Evolutionary conservation across 2,888 invertebrate genomes (phyloP), one percentile per base, ranked within the genome.

Genomic region (Platycheirus rosarum): DNA sequence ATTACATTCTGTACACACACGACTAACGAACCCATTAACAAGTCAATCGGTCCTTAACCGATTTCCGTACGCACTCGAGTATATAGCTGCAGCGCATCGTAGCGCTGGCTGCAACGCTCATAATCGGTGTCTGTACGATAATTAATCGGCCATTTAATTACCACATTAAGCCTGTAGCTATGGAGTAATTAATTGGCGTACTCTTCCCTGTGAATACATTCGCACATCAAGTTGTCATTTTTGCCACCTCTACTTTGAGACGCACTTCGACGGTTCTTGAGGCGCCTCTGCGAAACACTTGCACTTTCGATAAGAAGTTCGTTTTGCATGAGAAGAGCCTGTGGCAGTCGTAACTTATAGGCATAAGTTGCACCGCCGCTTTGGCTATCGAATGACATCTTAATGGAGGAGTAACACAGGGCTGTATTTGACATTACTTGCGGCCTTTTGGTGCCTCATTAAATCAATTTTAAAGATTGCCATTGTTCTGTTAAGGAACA

Each of bases 91-190:
- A 32, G 9, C 29, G 13, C 13, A 7, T 5, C 29, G 8, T 3
- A 3, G 23, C 23, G 23, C 23, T 23, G 23, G 6, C 20, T 20
- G 5, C n/a, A 66, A 11, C 32, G 74, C 48, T 70, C 70, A 76
- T 80, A 66, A 76, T 62, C 65, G 51, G 23, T n/a, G n/a, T n/a
- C n/a, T n/a, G n/a, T 42, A 37, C n/a, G 51, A 46, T 60, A 65
- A 76, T 76, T 76, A 76, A 76, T 76, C 62, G 65, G 16, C 37
- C 70, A 51, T 62, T 80, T 76, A 76, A 80, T 80, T 75, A 71
- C 70, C 60, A 40, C 74, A 49, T 49, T 55, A 14, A 42, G 66
- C 71, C 48, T 42, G 60, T 40, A 65, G 80, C 29, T 49, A 32
- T 32, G n/a, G 13, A 49, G 75, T 69, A 42, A 70, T 66, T 75